Percentiles rank a stretch among this genome's conserved stretches.
Evolutionary conservation across 2,797 vertebrate genomes (phyloP).

Genomic region (Acridotheres tristis): DNA sequence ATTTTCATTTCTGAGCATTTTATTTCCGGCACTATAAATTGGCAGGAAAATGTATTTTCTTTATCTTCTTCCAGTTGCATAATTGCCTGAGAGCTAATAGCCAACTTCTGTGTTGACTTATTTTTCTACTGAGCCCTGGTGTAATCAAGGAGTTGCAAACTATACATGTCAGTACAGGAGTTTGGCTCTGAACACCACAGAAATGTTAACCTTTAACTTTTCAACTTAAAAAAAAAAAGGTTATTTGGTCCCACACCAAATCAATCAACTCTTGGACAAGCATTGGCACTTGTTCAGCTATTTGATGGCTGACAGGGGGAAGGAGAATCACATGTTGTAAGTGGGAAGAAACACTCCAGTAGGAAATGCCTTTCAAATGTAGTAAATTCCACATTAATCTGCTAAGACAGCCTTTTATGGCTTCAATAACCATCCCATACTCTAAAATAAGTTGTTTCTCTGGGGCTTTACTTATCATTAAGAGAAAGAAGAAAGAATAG

Average conservation of each 20-base stretch:
- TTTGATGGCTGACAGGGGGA: neutral
- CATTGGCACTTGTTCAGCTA: slow-evolving; percentile 9
- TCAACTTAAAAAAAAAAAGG: neutral
- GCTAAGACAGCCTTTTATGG: neutral
- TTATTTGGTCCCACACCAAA: neutral
- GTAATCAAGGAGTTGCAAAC: neutral
- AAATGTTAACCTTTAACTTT: slow-evolving; percentile 40
- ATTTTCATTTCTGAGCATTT: slow-evolving; percentile 35
- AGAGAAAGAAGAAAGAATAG: neutral
- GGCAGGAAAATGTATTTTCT: neutral
- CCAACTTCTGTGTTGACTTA: neutral
- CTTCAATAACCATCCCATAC: neutral
- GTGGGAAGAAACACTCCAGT: neutral
- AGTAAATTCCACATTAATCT: slow-evolving; percentile 5
- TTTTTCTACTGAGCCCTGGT: neutral
- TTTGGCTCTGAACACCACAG: neutral
- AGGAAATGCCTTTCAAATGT: neutral
- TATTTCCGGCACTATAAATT: neutral
- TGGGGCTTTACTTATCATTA: neutral
- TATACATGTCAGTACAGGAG: neutral
- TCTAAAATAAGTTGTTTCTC: neutral
- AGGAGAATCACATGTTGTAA: neutral
- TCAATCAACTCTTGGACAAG: slow-evolving; percentile 12
- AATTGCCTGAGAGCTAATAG: slow-evolving; percentile 9
- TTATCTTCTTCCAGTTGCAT: slow-evolving; percentile 33